A percentile compares a stretch with the other conserved stretches of the same genome.
Conservation (phyloP, 2,113 vertebrate genomes). For the Hypomesus transpacificus region DNA sequence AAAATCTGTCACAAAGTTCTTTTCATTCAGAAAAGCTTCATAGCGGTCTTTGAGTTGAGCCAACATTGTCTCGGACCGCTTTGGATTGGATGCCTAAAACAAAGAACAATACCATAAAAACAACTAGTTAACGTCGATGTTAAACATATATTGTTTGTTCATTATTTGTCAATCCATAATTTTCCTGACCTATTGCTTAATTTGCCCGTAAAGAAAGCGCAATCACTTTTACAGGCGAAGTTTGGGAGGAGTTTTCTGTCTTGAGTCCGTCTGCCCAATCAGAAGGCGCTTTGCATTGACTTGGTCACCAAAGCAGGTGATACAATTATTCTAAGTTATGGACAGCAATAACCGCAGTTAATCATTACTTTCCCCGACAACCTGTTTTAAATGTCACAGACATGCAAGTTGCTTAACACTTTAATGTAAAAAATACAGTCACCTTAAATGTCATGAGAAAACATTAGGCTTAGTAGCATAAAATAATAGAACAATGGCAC, state of each 20-base stretch:
- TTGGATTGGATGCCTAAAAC: neutral
- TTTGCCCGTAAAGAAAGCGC: neutral
- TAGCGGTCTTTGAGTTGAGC: slow-evolving; percentile 68
- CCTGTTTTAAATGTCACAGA: too few relatives aligned
- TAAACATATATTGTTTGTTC: neutral
- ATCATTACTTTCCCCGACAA: too few relatives aligned
- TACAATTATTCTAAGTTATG: too few relatives aligned
- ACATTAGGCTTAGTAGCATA: too few relatives aligned
- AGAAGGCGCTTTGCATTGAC: too few relatives aligned
- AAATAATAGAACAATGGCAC: too few relatives aligned
- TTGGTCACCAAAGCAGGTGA: too few relatives aligned
- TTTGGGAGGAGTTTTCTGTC: slow-evolving; percentile 1
- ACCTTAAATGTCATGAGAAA: too few relatives aligned
- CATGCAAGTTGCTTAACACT: too few relatives aligned
- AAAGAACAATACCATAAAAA: neutral
- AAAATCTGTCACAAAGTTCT: slow-evolving; percentile 74
- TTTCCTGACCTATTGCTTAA: slow-evolving; percentile 27
- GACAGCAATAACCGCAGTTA: too few relatives aligned
- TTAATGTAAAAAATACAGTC: too few relatives aligned
- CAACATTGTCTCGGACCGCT: slow-evolving; percentile 51
- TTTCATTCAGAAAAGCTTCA: slow-evolving; percentile 74
- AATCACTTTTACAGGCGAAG: neutral
- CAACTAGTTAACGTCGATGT: neutral
- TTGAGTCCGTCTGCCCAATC: too few relatives aligned
- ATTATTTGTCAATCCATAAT: accelerated